Conservation (phyloP, 2,888 invertebrate species). For the Stenodema calcarata region DNA sequence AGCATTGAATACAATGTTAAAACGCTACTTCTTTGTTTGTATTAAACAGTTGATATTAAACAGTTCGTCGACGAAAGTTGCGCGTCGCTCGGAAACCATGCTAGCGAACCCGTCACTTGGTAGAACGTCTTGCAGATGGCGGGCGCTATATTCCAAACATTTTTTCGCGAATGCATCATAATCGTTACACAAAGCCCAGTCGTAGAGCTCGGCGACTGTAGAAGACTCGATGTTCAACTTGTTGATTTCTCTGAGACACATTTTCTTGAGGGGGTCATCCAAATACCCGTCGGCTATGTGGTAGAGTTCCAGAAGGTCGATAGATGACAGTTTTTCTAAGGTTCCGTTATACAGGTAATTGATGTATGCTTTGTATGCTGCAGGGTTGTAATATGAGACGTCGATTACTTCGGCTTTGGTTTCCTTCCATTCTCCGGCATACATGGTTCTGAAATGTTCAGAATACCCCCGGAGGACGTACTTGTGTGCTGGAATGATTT, state of each 20-base stretch:
- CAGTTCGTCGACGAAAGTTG: slow-evolving; percentile 1
- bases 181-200: slow-evolving; percentile 8
- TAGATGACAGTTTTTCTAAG: not conserved
- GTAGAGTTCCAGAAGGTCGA: slow-evolving; percentile 22
- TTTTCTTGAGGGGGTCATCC: not conserved
- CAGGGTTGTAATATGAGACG: slow-evolving; percentile 8
- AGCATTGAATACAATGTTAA: too few relatives aligned
- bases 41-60: too few relatives aligned
- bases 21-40: too few relatives aligned
- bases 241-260: not conserved
- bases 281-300: slow-evolving; percentile 21
- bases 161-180: not conserved
- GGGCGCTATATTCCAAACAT: not conserved
- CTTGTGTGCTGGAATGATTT: not conserved
- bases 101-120: slow-evolving; percentile 7
- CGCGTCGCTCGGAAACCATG: not conserved
- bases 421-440: slow-evolving; percentile 6
- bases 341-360: slow-evolving; percentile 3
- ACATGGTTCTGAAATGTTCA: not conserved
- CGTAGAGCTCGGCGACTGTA: slow-evolving; percentile 23
- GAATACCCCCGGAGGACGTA: not conserved
- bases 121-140: slow-evolving; percentile 10
- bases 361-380: slow-evolving; percentile 14
- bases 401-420: slow-evolving; percentile 3
- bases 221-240: slow-evolving; percentile 12